phyloP scores from a whole-genome alignment of 2,888 invertebrate species.

The Drosophila subquinaria region DNA sequence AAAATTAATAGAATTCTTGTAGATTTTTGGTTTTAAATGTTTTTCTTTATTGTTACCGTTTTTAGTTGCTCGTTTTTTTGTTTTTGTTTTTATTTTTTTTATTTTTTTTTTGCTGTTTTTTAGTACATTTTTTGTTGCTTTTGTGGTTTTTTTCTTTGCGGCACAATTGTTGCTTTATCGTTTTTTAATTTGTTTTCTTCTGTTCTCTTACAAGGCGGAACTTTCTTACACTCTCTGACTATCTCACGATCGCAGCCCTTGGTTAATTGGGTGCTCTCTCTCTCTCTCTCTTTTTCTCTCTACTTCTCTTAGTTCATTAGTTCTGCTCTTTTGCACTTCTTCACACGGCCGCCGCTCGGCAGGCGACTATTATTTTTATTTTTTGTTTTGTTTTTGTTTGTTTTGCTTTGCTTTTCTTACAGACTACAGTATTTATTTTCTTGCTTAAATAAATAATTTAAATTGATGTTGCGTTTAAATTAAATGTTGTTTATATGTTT shows the following conservation, averaged over 20 bases:
- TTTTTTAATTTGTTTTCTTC: slow-evolving; percentile 49
- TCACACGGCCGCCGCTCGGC: slow-evolving; percentile 41
- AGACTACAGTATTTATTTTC: slow-evolving; percentile 54
- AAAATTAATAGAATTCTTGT: slow-evolving; percentile 80
- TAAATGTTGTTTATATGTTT: slow-evolving; percentile 61
- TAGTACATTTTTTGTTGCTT: slow-evolving; percentile 60
- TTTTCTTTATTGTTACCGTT: slow-evolving; percentile 80
- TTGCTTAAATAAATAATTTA: slow-evolving; percentile 73
- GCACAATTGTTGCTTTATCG: slow-evolving; percentile 81
- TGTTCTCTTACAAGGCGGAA: slow-evolving; percentile 53
- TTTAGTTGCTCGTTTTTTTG: slow-evolving; percentile 67
- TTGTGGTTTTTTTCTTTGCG: slow-evolving; percentile 66
- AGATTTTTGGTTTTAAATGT: slow-evolving; percentile 81
- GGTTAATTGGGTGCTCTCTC: slow-evolving; percentile 23
- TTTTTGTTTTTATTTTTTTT: slow-evolving; percentile 37
- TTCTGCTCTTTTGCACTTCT: slow-evolving; percentile 39
- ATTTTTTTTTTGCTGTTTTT: slow-evolving; percentile 40
- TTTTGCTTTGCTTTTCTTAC: slow-evolving; percentile 40
- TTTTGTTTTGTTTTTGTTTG: slow-evolving; percentile 17
- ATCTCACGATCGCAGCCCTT: slow-evolving; percentile 25
- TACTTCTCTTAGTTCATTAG: slow-evolving; percentile 27
- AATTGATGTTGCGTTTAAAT: slow-evolving; percentile 80
- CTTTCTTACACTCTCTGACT: slow-evolving; percentile 38
- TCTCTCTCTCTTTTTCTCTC: slow-evolving; percentile 21
- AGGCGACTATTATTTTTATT: slow-evolving; percentile 44